Percentiles rank a stretch among this genome's conserved stretches.
phyloP scores from a whole-genome alignment of 2,888 invertebrate species.

The Acronicta alni region DNA sequence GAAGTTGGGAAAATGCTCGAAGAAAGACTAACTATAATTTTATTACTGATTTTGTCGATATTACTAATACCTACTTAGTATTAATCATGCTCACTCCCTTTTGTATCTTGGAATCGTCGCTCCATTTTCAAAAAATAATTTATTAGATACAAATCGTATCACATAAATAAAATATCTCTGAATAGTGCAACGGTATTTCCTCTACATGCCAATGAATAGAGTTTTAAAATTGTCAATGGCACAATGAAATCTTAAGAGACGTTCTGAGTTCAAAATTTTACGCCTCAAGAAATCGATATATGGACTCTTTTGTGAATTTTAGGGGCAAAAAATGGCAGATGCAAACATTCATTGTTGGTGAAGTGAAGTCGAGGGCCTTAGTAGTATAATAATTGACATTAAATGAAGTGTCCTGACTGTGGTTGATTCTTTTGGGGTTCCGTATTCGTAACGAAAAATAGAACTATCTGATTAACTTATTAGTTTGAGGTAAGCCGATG shows the following conservation, averaged over 20 bases:
- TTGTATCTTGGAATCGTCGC: too few species aligned
- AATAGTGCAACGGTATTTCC: slow-evolving; percentile 21
- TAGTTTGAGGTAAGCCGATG: too few species aligned
- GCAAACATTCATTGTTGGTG: slow-evolving; percentile 74
- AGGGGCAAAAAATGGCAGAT: slow-evolving; percentile 74
- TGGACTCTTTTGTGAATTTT: slow-evolving; percentile 62
- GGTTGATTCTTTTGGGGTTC: slow-evolving; percentile 58
- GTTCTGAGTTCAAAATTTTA: slow-evolving; percentile 77
- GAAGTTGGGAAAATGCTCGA: too few species aligned
- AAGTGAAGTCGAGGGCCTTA: slow-evolving; percentile 74
- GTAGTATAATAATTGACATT: slow-evolving; percentile 79
- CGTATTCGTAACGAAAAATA: not conserved
- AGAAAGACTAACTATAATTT: too few species aligned
- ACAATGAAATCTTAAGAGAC: slow-evolving; percentile 25
- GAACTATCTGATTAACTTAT: too few species aligned
- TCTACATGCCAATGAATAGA: slow-evolving; percentile 37
- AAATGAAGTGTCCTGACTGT: slow-evolving; percentile 77
- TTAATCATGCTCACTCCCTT: slow-evolving; percentile 19
- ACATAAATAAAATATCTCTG: slow-evolving; percentile 14
- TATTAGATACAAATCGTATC: slow-evolving; percentile 38
- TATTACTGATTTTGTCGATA: too few species aligned
- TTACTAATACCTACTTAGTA: not conserved
- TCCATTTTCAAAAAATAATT: slow-evolving; percentile 2
- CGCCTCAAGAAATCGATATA: slow-evolving; percentile 70
- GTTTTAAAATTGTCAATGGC: slow-evolving; percentile 51